Evolutionary conservation across 2,888 invertebrate genomes (phyloP).

Genomic region (Agapostemon virescens): DNA sequence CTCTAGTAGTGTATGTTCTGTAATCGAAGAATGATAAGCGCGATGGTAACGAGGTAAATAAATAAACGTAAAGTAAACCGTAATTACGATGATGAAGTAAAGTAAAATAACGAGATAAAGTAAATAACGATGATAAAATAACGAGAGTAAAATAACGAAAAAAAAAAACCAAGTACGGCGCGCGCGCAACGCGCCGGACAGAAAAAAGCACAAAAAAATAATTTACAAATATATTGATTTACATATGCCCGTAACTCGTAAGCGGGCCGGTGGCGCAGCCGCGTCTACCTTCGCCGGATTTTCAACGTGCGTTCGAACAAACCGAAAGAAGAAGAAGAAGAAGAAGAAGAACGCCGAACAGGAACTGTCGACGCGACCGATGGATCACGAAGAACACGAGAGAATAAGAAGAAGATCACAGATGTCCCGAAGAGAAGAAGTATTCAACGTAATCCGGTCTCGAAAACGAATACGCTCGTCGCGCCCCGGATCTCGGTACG

Average conservation of each 20-base stretch:
- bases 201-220: slow-evolving; percentile 76
- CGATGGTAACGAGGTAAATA: slow-evolving; percentile 66
- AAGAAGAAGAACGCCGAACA: neutral
- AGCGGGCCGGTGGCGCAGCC: slow-evolving; percentile 76
- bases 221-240: slow-evolving; percentile 81
- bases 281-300: slow-evolving; percentile 58
- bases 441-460: neutral
- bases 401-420: neutral
- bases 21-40: slow-evolving; percentile 79
- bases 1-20: slow-evolving; percentile 80
- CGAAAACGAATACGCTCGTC: slow-evolving; percentile 14
- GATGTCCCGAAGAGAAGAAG: neutral
- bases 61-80: slow-evolving; percentile 63
- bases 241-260: slow-evolving; percentile 81
- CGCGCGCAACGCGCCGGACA: slow-evolving; percentile 60
- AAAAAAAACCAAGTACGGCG: slow-evolving; percentile 57
- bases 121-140: slow-evolving; percentile 21
- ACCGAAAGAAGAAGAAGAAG: neutral
- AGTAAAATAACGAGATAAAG: slow-evolving; percentile 16
- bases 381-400: neutral
- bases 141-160: too few species aligned
- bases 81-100: slow-evolving; percentile 46
- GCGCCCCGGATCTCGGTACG: slow-evolving; percentile 34
- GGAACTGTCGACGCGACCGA: slow-evolving; percentile 1
- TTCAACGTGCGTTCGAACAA: slow-evolving; percentile 30